Conservation (phyloP, 1,140 invertebrate genomes). For the Vanessa tameamea region DNA sequence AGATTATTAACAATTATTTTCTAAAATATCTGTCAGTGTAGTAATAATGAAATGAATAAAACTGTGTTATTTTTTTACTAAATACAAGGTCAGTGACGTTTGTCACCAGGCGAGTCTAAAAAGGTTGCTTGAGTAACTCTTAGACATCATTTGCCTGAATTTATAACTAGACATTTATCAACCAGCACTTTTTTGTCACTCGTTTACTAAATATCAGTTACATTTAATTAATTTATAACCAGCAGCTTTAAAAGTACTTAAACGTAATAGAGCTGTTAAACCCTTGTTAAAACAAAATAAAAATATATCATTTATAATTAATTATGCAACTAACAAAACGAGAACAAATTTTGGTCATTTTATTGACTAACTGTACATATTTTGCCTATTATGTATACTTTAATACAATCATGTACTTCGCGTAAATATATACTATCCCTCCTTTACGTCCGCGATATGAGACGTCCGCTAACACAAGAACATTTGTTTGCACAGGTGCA, state of each 20-base stretch:
- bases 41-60: slow-evolving; percentile 24
- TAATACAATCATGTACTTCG: not conserved
- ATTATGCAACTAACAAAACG: not conserved
- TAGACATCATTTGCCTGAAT: slow-evolving; percentile 40
- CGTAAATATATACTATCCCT: slow-evolving; percentile 19
- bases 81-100: slow-evolving; percentile 27
- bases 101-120: slow-evolving; percentile 47
- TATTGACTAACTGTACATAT: not conserved
- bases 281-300: too few relatives aligned
- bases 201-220: not conserved
- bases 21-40: slow-evolving; percentile 35
- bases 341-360: not conserved
- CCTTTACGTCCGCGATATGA: slow-evolving; percentile 51
- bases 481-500: slow-evolving; percentile 70
- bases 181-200: not conserved
- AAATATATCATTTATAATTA: too few relatives aligned
- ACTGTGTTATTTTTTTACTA: slow-evolving; percentile 29
- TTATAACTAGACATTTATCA: not conserved
- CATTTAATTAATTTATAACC: not conserved
- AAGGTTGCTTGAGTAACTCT: slow-evolving; percentile 57
- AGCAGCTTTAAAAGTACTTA: not conserved
- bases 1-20: slow-evolving; percentile 46
- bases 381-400: not conserved
- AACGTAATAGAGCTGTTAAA: not conserved
- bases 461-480: slow-evolving; percentile 50